Conservation (phyloP, 2,888 invertebrate genomes). For the Leistus spinibarbis region DNA sequence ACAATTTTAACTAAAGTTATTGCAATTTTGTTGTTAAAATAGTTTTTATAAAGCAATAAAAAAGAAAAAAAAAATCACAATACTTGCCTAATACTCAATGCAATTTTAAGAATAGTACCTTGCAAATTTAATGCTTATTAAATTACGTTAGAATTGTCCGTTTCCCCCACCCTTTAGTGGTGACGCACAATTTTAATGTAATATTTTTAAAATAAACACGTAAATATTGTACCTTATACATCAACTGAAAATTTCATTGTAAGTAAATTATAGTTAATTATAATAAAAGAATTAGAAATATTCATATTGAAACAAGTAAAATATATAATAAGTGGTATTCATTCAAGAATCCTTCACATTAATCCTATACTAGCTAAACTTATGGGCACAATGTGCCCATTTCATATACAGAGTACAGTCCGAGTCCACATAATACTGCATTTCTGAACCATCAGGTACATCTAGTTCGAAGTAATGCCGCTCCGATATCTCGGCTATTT, state of each 20-base stretch:
- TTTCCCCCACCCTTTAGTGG: neutral
- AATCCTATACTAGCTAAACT: no score
- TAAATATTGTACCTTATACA: neutral
- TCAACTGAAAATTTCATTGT: neutral
- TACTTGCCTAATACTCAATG: neutral
- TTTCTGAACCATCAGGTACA: no score
- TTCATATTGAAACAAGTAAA: neutral
- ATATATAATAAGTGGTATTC: neutral
- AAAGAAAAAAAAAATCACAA: neutral
- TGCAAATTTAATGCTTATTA: neutral
- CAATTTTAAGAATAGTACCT: neutral
- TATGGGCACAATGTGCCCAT: no score
- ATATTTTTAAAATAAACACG: neutral
- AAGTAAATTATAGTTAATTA: neutral
- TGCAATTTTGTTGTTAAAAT: neutral
- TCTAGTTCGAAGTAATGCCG: no score
- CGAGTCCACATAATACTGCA: no score
- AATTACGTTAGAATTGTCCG: neutral
- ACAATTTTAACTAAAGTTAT: neutral
- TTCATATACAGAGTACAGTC: no score
- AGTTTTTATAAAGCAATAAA: neutral
- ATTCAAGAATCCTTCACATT: neutral
- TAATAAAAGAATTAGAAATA: neutral
- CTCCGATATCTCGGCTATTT: no score
- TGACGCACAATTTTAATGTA: neutral